phyloP scores from a whole-genome alignment of 2,113 vertebrate species.

The Oncorhynchus gorbuscha region DNA sequence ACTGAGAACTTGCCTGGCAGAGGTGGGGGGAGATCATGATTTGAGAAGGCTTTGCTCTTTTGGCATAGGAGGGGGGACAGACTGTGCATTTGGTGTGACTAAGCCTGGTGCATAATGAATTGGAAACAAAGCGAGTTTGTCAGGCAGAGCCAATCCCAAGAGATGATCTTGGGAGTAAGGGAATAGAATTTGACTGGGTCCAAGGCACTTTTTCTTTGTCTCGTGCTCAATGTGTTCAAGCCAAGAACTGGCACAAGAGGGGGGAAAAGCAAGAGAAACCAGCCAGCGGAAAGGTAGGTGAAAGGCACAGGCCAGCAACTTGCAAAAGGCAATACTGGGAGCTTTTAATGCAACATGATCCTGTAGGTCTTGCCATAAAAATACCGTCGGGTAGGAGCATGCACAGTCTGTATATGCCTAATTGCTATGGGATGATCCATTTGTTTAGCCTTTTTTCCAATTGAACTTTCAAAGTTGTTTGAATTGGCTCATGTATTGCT shows the following conservation, averaged over 20 bases:
- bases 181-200: no score
- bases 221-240: no score
- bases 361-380: conserved; percentile 76
- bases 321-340: conserved; percentile 55
- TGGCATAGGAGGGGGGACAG: conserved; percentile 36
- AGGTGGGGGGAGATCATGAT: conserved; percentile 60
- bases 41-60: conserved; percentile 53
- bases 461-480: conserved; percentile 20
- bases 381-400: conserved; percentile 65
- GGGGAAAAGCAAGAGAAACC: conserved; percentile 22
- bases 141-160: conserved; percentile 15
- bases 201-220: no score
- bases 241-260: not conserved
- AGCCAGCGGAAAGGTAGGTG: conserved; percentile 17
- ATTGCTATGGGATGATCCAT: conserved; percentile 58
- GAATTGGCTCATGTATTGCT: no score
- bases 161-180: conserved; percentile 6
- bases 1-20: conserved; percentile 51
- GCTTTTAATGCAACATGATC: conserved; percentile 77
- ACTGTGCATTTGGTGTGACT: no score
- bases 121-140: conserved; percentile 32
- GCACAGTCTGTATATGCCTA: conserved; percentile 46
- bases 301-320: conserved; percentile 48
- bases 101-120: no score
- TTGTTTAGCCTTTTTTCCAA: conserved; percentile 25